Evolutionary conservation across 1,140 invertebrate genomes (phyloP).

Genomic region (Hylaeus anthracinus): DNA sequence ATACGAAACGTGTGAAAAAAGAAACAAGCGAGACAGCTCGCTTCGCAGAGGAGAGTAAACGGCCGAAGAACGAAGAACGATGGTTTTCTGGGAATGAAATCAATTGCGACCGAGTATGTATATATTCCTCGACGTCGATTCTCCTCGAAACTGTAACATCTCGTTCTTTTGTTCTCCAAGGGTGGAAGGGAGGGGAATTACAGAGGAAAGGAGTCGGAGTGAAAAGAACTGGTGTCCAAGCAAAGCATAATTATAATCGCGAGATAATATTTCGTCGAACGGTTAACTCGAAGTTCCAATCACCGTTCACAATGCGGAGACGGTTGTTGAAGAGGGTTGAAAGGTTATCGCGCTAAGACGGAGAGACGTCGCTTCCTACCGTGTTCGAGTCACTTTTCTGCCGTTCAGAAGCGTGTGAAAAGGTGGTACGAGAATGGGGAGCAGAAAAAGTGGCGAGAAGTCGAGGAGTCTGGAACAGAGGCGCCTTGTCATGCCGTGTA

Average conservation of each 20-base stretch:
- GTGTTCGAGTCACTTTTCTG: constrained; percentile 57
- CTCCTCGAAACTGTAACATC: neutral
- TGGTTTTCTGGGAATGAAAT: constrained; percentile 16
- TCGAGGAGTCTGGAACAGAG: constrained; percentile 64
- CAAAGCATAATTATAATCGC: neutral
- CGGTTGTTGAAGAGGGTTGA: constrained; percentile 56
- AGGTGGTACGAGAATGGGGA: constrained; percentile 63
- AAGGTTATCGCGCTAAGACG: constrained; percentile 54
- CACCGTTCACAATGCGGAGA: constrained; percentile 52
- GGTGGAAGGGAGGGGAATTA: neutral
- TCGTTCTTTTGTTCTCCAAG: too few species aligned
- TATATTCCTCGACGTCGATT: neutral
- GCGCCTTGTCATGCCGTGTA: constrained; percentile 75
- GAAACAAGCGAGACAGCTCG: constrained; percentile 9
- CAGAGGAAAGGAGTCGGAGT: neutral
- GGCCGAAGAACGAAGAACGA: neutral
- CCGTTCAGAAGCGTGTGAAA: constrained; percentile 66
- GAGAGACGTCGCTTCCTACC: constrained; percentile 56
- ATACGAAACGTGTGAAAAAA: constrained; percentile 49
- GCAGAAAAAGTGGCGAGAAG: constrained; percentile 67
- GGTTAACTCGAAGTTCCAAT: neutral
- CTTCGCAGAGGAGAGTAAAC: neutral
- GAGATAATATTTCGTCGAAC: constrained; percentile 12
- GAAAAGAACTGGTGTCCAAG: neutral
- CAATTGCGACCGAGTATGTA: neutral